These are phyloP conservation scores for Caenorhabditis wallacei DNA, from an alignment of 2,888 invertebrate genomes.

Conservation along the genomic window DNA sequence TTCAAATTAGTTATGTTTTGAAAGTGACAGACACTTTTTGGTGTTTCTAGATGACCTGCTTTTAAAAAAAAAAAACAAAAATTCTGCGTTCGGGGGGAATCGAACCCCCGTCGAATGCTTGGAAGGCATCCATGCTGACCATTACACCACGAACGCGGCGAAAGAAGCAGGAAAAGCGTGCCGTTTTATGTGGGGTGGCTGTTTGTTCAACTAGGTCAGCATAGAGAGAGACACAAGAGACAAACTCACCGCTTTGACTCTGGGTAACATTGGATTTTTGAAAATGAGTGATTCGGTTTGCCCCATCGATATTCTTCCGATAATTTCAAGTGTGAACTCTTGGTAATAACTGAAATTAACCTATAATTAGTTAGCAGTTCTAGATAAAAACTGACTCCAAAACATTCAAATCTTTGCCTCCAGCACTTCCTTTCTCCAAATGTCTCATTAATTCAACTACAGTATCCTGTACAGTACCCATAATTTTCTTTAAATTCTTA, in stretches of 20 bases:
- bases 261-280: constrained; percentile 36
- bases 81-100: constrained; percentile 76
- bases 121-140: constrained; percentile 79
- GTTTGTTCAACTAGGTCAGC: background rate
- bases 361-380: background rate
- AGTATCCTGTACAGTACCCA: constrained; percentile 29
- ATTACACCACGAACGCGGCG: constrained; percentile 76
- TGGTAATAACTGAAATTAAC: constrained; percentile 65
- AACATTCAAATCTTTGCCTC: constrained; percentile 17
- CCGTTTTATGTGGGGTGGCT: no score
- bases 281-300: constrained; percentile 59
- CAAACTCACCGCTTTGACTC: constrained; percentile 20
- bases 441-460: constrained; percentile 23
- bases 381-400: constrained; percentile 6
- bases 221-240: no score
- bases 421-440: constrained; percentile 44
- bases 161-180: background rate
- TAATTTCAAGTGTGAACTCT: constrained; percentile 74
- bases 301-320: constrained; percentile 72
- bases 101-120: constrained; percentile 79
- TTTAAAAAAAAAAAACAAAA: constrained; percentile 24
- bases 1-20: no score
- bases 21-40: no score
- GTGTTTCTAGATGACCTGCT: no score
- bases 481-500: constrained; percentile 84